These are phyloP conservation scores for Lasioglossum vierecki DNA, from an alignment of 2,888 invertebrate genomes.

Conservation along the genomic window DNA sequence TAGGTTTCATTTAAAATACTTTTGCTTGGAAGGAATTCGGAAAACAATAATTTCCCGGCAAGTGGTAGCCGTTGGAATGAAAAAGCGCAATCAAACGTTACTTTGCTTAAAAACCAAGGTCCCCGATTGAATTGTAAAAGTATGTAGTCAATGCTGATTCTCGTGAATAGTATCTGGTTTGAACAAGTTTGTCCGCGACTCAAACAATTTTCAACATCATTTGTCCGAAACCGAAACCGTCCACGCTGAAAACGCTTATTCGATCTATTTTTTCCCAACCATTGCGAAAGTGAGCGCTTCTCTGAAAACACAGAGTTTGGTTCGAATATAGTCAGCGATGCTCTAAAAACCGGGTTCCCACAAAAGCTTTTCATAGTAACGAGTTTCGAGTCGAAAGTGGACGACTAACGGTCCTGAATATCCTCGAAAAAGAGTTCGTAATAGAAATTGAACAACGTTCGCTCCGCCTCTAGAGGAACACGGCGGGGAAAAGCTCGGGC, in stretches of 20 bases:
- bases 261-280: background rate
- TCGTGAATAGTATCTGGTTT: background rate
- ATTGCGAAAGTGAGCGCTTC: background rate
- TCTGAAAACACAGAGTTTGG: background rate
- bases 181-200: background rate
- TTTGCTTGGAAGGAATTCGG: background rate
- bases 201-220: background rate
- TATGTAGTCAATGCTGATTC: background rate
- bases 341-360: background rate
- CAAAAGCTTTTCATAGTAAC: constrained; percentile 4
- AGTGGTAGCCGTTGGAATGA: background rate
- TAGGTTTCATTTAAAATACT: background rate
- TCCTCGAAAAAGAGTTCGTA: background rate
- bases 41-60: background rate
- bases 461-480: background rate
- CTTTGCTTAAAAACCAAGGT: background rate
- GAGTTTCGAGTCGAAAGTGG: background rate
- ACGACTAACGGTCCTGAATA: background rate
- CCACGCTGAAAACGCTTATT: background rate
- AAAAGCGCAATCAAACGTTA: background rate
- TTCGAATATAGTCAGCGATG: background rate
- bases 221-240: background rate
- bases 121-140: background rate
- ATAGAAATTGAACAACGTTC: constrained; percentile 17
- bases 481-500: background rate